Conservation (phyloP, 2,113 vertebrate genomes). For the Podarcis cretensis region DNA sequence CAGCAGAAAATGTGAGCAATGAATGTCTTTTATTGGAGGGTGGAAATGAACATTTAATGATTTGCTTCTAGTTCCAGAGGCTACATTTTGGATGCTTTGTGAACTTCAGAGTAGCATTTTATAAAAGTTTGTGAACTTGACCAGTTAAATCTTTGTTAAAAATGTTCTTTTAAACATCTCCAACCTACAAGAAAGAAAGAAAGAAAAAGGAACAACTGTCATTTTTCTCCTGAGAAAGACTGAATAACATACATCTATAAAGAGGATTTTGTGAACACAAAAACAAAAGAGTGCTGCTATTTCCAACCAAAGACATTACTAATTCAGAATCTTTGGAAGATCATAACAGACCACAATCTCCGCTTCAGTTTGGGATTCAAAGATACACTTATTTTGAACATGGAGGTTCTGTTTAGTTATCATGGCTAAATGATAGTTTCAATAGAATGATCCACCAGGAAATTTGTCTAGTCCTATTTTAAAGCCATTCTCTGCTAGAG, state of each 20-base stretch:
- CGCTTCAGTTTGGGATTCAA: not conserved
- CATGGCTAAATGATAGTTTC: too few relatives aligned
- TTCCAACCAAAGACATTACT: not conserved
- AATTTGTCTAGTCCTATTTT: not conserved
- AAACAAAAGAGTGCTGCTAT: not conserved
- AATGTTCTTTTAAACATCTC: conserved; percentile 69
- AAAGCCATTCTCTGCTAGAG: not conserved
- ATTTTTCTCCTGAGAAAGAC: conserved; percentile 29
- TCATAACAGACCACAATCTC: too few relatives aligned
- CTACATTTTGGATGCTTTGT: conserved; percentile 42
- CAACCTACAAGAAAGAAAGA: conserved; percentile 72
- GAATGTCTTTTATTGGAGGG: conserved; percentile 16
- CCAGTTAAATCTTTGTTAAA: conserved; percentile 63
- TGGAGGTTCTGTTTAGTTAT: not conserved
- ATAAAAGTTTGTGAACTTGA: conserved; percentile 59
- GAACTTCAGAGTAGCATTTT: conserved; percentile 52
- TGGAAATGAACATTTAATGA: conserved; percentile 19
- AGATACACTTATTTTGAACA: not conserved
- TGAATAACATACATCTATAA: conserved; percentile 2
- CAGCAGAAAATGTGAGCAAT: not conserved
- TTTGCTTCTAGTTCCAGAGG: conserved; percentile 38
- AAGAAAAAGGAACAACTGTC: conserved; percentile 50
- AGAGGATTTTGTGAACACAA: not conserved
- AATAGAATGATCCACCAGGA: not conserved
- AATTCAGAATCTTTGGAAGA: not conserved